phyloP scores from a whole-genome alignment of 2,113 vertebrate genomes.

The Gambusia holbrooki region DNA sequence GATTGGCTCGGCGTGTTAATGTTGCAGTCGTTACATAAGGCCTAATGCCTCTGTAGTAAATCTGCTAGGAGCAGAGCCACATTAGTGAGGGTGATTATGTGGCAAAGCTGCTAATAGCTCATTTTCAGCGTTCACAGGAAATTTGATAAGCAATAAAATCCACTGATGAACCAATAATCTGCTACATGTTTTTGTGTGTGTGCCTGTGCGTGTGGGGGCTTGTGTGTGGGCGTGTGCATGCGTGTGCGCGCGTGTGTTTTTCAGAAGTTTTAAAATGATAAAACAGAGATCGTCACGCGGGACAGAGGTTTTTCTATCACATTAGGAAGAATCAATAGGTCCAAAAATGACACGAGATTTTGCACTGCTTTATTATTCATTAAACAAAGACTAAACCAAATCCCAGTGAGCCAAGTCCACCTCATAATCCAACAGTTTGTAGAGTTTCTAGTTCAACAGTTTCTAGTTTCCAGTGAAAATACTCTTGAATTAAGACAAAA shows the following conservation, averaged over 20 bases:
- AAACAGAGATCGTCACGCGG: neutral
- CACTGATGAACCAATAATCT: slow-evolving; percentile 1
- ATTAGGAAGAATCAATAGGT: too few relatives aligned
- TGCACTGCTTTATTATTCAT: too few relatives aligned
- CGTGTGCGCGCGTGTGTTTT: neutral
- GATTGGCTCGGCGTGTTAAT: neutral
- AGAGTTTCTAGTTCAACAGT: too few relatives aligned
- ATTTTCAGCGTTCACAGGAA: neutral
- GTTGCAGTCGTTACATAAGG: slow-evolving; percentile 3
- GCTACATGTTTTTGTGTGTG: neutral
- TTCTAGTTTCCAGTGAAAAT: too few relatives aligned
- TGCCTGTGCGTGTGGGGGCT: neutral
- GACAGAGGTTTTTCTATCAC: neutral
- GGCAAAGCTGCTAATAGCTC: slow-evolving; percentile 1
- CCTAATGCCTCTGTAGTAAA: neutral
- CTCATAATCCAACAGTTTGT: too few relatives aligned
- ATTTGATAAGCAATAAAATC: neutral
- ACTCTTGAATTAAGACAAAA: too few relatives aligned
- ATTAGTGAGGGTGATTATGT: neutral
- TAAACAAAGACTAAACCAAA: too few relatives aligned
- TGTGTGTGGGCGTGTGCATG: too few relatives aligned
- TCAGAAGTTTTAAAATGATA: neutral
- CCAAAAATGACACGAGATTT: too few relatives aligned
- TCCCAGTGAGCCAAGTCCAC: too few relatives aligned
- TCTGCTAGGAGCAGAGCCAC: slow-evolving; percentile 5